Evolutionary conservation across 2,113 vertebrate species (phyloP).

Genomic region (Perca fluviatilis): DNA sequence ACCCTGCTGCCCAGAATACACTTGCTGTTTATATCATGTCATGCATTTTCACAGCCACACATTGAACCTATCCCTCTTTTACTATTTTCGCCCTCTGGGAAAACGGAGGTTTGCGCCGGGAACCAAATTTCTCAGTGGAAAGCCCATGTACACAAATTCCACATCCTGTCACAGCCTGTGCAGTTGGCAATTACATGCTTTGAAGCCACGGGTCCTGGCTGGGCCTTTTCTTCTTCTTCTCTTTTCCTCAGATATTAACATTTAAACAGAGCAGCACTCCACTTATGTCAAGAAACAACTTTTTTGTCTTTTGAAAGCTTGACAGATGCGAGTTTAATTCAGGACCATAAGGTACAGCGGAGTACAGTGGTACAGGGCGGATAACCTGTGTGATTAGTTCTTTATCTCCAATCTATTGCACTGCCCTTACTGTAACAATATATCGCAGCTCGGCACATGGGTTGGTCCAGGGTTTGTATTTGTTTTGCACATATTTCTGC

Average conservation of each 20-base stretch:
- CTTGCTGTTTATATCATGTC: constrained; percentile 37
- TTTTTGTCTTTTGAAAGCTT: not conserved
- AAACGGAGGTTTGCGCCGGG: constrained; percentile 54
- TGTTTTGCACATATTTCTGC: constrained; percentile 60
- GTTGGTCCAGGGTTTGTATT: constrained; percentile 56
- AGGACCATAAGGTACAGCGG: not conserved
- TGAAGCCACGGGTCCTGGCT: constrained; percentile 50
- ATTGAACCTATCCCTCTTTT: constrained; percentile 12
- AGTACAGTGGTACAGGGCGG: not conserved
- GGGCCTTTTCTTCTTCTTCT: not conserved
- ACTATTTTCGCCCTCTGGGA: constrained; percentile 44
- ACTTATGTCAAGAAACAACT: not conserved
- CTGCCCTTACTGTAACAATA: constrained; percentile 55
- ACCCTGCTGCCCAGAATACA: constrained; percentile 5
- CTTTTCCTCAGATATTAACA: not conserved
- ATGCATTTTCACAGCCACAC: constrained; percentile 26
- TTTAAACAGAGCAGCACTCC: not conserved
- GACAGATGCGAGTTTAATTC: not conserved
- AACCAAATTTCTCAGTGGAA: constrained; percentile 62
- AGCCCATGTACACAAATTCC: constrained; percentile 76
- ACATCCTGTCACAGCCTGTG: constrained; percentile 82
- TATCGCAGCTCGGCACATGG: constrained; percentile 32
- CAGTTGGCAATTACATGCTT: constrained; percentile 68
- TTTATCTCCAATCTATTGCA: constrained; percentile 45
- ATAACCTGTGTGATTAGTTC: constrained; percentile 72